phyloP scores from a whole-genome alignment of 2,888 invertebrate species.

The Eupithecia tripunctaria region DNA sequence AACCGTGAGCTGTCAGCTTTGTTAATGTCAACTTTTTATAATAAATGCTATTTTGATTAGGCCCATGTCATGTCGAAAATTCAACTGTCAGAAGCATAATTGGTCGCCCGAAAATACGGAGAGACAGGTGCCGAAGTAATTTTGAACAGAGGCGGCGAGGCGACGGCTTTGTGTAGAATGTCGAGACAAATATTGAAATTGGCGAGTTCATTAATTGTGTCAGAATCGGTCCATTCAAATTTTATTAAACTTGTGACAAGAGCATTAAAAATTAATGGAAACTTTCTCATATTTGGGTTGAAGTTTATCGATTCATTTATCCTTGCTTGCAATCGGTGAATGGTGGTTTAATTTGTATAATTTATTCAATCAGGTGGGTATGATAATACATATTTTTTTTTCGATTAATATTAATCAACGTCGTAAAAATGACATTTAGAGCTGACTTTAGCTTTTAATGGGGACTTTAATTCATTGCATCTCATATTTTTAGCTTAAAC shows the following conservation, averaged over 20 bases:
- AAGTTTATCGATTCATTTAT: slow-evolving; percentile 41
- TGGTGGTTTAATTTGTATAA: slow-evolving; percentile 40
- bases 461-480: slow-evolving; percentile 3
- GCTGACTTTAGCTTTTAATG: slow-evolving; percentile 23
- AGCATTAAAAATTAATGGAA: slow-evolving; percentile 41
- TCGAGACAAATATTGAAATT: slow-evolving; percentile 40
- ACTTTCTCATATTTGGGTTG: slow-evolving; percentile 41
- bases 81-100: slow-evolving; percentile 85
- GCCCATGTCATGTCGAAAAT: slow-evolving; percentile 85
- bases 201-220: slow-evolving; percentile 45
- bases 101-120: slow-evolving; percentile 76
- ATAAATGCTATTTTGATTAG: slow-evolving; percentile 86
- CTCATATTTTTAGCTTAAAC: slow-evolving; percentile 12
- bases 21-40: slow-evolving; percentile 80
- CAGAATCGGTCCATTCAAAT: slow-evolving; percentile 44
- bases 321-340: slow-evolving; percentile 37
- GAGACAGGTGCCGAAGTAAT: slow-evolving; percentile 63
- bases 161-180: slow-evolving; percentile 43
- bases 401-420: slow-evolving; percentile 26
- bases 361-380: slow-evolving; percentile 43
- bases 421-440: slow-evolving; percentile 9
- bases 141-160: slow-evolving; percentile 51
- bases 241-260: slow-evolving; percentile 43
- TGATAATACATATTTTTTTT: slow-evolving; percentile 35
- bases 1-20: slow-evolving; percentile 82